Conservation (phyloP, 2,797 vertebrate species). For the Aselliscus stoliczkanus region DNA sequence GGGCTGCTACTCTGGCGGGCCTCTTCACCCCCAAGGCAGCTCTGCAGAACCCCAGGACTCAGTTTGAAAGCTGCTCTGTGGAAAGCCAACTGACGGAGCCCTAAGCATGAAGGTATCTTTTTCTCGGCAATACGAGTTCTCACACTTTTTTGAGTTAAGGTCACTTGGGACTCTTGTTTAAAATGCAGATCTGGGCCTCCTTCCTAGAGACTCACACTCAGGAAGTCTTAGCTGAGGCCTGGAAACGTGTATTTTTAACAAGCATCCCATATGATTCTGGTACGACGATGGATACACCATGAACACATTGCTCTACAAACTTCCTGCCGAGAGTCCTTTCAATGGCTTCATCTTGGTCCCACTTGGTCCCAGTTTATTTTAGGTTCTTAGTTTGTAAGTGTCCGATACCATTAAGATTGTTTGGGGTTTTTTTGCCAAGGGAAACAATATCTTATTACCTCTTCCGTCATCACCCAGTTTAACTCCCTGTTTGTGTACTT, state of each 20-base stretch:
- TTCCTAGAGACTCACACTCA: not conserved
- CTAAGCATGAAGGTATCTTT: not conserved
- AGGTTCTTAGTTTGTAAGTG: not conserved
- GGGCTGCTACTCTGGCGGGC: not conserved
- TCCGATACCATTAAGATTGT: not conserved
- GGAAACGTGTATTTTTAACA: not conserved
- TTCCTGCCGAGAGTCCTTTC: not conserved
- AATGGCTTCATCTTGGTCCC: not conserved
- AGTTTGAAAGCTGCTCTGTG: not conserved
- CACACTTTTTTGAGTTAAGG: not conserved
- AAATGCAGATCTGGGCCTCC: not conserved
- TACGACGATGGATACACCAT: not conserved
- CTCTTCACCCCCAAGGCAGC: not conserved
- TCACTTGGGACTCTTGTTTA: not conserved
- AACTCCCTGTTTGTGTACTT: not conserved
- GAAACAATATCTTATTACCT: not conserved
- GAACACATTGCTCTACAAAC: not conserved
- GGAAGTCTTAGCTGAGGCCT: not conserved
- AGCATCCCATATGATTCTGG: not conserved
- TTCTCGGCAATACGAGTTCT: not conserved
- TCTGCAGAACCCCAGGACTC: not conserved
- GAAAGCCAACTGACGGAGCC: not conserved
- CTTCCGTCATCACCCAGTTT: not conserved
- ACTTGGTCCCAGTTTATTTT: not conserved
- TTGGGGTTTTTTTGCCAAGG: not conserved